A percentile compares a stretch with the other conserved stretches of the same genome.
phyloP scores from a whole-genome alignment of 2,797 vertebrate genomes.

The Nannoperca obscura region DNA sequence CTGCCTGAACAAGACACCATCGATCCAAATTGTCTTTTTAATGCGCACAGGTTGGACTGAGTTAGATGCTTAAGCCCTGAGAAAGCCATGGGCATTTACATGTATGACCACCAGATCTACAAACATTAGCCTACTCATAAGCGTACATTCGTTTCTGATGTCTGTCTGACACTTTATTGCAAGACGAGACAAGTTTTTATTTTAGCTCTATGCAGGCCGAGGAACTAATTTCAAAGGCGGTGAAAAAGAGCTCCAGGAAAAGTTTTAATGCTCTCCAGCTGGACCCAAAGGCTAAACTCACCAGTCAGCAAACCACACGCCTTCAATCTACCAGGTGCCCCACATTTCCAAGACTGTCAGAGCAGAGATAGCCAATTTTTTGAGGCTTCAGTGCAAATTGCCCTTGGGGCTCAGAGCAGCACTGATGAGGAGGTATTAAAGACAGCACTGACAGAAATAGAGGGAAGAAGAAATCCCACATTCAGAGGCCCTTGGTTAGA shows the following conservation, averaged over 20 bases:
- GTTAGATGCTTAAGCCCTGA: background rate
- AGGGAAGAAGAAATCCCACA: slow-evolving; percentile 28
- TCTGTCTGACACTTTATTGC: slow-evolving; percentile 13
- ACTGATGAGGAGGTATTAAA: slow-evolving; percentile 54
- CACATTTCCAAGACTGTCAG: slow-evolving; percentile 48
- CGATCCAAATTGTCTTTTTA: background rate
- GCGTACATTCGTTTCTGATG: background rate
- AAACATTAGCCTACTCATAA: slow-evolving; percentile 2
- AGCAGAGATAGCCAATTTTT: slow-evolving; percentile 42
- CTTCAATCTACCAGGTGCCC: slow-evolving; percentile 58
- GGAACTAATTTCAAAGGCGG: slow-evolving; percentile 33
- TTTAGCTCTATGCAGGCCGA: slow-evolving; percentile 9
- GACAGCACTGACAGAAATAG: slow-evolving; percentile 52
- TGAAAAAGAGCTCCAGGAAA: slow-evolving; percentile 38
- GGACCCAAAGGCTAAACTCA: slow-evolving; percentile 44
- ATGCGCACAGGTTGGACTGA: background rate
- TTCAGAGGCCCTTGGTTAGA: slow-evolving; percentile 25
- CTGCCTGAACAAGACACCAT: background rate
- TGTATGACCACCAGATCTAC: background rate
- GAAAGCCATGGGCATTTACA: slow-evolving; percentile 7
- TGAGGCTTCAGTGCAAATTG: slow-evolving; percentile 50
- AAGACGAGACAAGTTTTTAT: slow-evolving; percentile 7
- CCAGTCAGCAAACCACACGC: slow-evolving; percentile 53
- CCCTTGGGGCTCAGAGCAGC: slow-evolving; percentile 45
- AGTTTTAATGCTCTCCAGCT: slow-evolving; percentile 61